Conservation (phyloP, 2,797 vertebrate species). For the Scolopax rusticola region DNA sequence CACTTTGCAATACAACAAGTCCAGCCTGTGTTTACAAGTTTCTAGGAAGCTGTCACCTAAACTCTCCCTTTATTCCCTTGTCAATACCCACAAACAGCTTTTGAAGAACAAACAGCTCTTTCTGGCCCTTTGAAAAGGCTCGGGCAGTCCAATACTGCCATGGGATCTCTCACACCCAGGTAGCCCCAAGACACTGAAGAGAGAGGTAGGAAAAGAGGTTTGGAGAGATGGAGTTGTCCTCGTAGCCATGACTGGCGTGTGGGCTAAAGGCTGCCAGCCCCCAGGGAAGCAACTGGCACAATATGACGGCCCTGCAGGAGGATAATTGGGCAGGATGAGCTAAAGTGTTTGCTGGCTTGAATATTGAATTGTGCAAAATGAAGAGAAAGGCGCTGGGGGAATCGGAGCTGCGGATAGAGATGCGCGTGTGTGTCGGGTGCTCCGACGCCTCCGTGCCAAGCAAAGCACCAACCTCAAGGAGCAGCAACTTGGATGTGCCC, state of each 20-base stretch:
- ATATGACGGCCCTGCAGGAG: constrained; percentile 41
- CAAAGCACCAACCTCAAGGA: background rate
- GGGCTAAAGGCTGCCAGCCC: constrained; percentile 35
- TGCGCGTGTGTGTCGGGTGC: background rate
- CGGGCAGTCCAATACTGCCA: background rate
- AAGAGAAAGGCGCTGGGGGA: constrained; percentile 49
- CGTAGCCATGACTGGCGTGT: fast-evolving
- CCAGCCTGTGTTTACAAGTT: background rate
- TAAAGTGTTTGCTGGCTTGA: constrained; percentile 74
- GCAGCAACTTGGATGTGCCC: background rate
- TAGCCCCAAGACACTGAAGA: background rate
- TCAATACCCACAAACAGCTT: background rate
- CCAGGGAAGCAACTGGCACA: constrained; percentile 25
- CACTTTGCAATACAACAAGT: background rate
- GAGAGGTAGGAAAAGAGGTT: background rate
- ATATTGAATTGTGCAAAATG: constrained; percentile 77
- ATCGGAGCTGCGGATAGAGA: background rate
- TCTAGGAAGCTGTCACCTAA: background rate
- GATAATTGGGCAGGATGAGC: constrained; percentile 66
- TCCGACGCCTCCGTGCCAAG: background rate
- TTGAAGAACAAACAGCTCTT: background rate
- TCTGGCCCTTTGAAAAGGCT: background rate
- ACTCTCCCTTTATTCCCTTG: background rate
- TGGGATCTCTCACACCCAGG: background rate
- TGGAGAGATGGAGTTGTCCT: background rate